Percentiles rank a stretch among this genome's conserved stretches.
These are phyloP conservation scores for Aix galericulata DNA, from an alignment of 2,113 vertebrate species.

Conservation along the genomic window DNA sequence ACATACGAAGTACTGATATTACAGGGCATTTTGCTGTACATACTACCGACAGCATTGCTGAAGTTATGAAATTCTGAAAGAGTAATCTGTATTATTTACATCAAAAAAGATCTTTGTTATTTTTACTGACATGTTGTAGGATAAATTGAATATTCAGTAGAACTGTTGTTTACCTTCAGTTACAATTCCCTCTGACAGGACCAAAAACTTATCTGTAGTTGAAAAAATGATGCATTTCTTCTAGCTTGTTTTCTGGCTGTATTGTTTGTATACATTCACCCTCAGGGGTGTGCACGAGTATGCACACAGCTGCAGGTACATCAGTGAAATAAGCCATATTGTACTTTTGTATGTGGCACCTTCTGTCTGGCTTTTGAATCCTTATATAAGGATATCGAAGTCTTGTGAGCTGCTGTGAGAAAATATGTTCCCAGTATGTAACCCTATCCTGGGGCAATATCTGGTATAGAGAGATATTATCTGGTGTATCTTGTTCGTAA, in stretches of 20 bases:
- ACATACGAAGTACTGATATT: constrained; percentile 6
- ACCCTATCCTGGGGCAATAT: rapidly evolving
- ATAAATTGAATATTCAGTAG: constrained; percentile 50
- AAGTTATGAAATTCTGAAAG: constrained; percentile 35
- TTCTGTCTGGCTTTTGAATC: background rate
- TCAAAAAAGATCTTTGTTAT: constrained; percentile 30
- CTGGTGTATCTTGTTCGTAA: background rate
- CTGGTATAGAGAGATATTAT: background rate
- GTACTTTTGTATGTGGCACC: too few species aligned
- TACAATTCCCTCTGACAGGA: background rate
- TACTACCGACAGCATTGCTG: background rate
- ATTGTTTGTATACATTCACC: background rate
- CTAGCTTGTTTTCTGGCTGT: background rate
- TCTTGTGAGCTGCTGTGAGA: background rate
- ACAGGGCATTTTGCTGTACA: background rate
- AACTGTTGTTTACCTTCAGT: constrained; percentile 54
- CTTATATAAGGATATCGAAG: background rate
- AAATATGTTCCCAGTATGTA: background rate
- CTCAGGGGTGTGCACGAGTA: background rate
- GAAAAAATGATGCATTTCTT: background rate
- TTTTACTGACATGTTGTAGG: background rate
- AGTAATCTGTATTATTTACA: constrained; percentile 54
- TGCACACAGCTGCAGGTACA: background rate
- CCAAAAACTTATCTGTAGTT: background rate
- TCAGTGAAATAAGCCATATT: background rate